Conservation (phyloP, 2,888 invertebrate species). For the Aporophyla lueneburgensis region DNA sequence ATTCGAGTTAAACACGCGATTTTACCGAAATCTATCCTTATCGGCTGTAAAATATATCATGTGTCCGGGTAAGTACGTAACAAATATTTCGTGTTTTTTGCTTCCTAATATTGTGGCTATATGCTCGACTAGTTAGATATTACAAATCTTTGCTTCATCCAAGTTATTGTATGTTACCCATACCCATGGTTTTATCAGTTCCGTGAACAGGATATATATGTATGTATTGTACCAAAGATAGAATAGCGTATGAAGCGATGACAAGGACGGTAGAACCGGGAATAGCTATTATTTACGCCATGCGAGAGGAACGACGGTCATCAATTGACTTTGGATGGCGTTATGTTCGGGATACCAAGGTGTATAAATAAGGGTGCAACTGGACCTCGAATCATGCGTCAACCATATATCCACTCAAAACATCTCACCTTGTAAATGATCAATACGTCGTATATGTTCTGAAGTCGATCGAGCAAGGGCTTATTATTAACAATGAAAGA, state of each 20-base stretch:
- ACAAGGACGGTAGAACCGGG: not conserved
- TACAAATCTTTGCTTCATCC: not conserved
- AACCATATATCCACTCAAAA: not conserved
- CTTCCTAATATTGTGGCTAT: not conserved
- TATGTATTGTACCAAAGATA: too few species aligned
- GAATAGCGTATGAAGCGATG: not conserved
- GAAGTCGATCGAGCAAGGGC: not conserved
- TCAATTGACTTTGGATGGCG: not conserved
- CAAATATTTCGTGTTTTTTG: not conserved
- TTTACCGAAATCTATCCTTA: slow-evolving; percentile 16
- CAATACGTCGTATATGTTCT: not conserved
- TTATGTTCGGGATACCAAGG: not conserved
- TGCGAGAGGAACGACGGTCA: not conserved
- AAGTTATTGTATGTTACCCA: too few species aligned
- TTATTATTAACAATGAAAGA: not conserved
- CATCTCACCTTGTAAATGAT: not conserved
- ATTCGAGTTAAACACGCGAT: slow-evolving; percentile 19
- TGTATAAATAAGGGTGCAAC: not conserved
- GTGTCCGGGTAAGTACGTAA: slow-evolving; percentile 1
- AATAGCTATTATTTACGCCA: not conserved
- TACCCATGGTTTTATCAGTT: not conserved
- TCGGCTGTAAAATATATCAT: slow-evolving; percentile 26
- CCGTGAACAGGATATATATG: too few species aligned
- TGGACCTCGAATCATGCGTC: too few species aligned
- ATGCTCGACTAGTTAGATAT: not conserved